These are phyloP conservation scores for Meloidogyne hapla DNA, from an alignment of 1,140 invertebrate species.

Conservation along the genomic window DNA sequence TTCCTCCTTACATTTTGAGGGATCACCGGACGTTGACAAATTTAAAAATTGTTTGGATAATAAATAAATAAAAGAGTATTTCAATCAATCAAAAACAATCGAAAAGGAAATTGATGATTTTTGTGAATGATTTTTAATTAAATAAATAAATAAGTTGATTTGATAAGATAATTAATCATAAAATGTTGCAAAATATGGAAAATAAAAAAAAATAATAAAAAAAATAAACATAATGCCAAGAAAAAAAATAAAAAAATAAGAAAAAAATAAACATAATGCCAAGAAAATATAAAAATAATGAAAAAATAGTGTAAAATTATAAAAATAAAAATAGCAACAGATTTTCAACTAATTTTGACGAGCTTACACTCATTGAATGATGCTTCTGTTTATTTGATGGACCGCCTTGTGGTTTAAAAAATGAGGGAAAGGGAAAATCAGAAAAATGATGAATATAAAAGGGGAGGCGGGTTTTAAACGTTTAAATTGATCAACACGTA, in stretches of 20 bases:
- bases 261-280: too few relatives aligned
- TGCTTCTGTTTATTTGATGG: neutral
- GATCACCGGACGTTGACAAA: slow-evolving; percentile 5
- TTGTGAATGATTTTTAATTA: neutral
- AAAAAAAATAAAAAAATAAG: too few relatives aligned
- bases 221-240: too few relatives aligned
- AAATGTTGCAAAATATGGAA: too few relatives aligned
- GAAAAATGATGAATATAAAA: neutral
- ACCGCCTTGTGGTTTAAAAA: neutral
- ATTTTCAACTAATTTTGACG: neutral
- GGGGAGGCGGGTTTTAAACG: neutral
- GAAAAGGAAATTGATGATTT: neutral
- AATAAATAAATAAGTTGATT: neutral
- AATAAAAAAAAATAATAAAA: too few relatives aligned
- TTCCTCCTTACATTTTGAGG: slow-evolving; percentile 9
- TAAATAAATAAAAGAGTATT: neutral
- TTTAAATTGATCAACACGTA: neutral
- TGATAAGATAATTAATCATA: too few relatives aligned
- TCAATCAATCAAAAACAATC: neutral
- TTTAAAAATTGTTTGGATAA: neutral
- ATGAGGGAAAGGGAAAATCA: neutral
- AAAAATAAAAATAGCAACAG: neutral
- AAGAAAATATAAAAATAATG: too few relatives aligned
- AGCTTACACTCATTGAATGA: neutral
- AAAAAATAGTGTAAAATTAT: too few relatives aligned